Evolutionary conservation across 2,888 invertebrate species (phyloP), one percentile per base, ranked within the genome.

Genomic region (Orthosia incerta): DNA sequence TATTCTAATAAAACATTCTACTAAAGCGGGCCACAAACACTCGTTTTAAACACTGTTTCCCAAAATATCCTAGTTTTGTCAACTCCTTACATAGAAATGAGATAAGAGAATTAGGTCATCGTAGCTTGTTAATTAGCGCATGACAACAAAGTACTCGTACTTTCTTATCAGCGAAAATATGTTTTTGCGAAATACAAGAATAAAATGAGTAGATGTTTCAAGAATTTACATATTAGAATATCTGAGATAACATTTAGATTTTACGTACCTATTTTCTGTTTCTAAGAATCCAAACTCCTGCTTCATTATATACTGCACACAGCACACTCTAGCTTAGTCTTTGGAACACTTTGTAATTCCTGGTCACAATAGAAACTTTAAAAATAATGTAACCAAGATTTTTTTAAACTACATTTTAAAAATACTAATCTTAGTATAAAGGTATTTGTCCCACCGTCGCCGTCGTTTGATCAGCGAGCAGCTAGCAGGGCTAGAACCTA

Each of bases 101-200:
- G 73, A 77, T 79, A 77, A 79, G 66, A 57, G 18, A 57, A 66
- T 57, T 57, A 63, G 73, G 65, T 66, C 79, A 62, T n/a, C 39
- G 51, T 20, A 45, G 16, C 57, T 45, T 57, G 20, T 50, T 72
- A 73, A 66, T 66, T 62, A 72, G 48, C 2, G 26, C 62, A 57
- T 31, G 18, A 79, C 55, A 56, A 26, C 4, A 31, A 15, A 15
- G 31, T 72, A 31, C 26, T 3, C 26, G 26, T 26, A 26, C 31
- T 31, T 46, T 45, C 13, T 59, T 73, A 77, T 66, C 61, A 15
- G 18, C 13, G 1, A 39, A 23, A 57, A 26, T 50, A 16, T 26
- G 26, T 45, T 12, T 45, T 50, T 50, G 39, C 23, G 16, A 69
- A 57, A n/a, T 57, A 16, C n/a, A 12, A n/a, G 23, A 4, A 45